phyloP scores from a whole-genome alignment of 2,797 vertebrate genomes.

The Chanos chanos region DNA sequence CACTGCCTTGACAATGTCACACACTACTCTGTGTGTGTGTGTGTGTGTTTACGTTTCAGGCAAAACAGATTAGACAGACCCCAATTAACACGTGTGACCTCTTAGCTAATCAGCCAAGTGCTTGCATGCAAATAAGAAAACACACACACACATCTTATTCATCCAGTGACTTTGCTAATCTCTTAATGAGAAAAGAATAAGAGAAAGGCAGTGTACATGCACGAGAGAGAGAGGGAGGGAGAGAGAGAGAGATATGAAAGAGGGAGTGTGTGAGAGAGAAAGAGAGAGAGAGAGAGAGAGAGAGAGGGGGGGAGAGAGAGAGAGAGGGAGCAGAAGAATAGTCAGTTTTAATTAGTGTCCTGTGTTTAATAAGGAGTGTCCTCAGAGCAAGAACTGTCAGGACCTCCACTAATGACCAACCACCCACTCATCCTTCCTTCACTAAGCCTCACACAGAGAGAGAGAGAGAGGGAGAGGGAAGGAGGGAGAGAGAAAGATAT shows the following conservation, averaged over 20 bases:
- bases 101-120: not conserved
- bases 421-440: too few species aligned
- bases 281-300: slow-evolving; percentile 4
- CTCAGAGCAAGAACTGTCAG: too few species aligned
- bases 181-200: slow-evolving; percentile 1
- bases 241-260: not conserved
- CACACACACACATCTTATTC: not conserved
- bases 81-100: not conserved
- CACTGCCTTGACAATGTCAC: slow-evolving; percentile 1
- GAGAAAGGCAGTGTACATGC: too few species aligned
- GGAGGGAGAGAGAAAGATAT: not conserved
- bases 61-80: slow-evolving; percentile 5
- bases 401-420: too few species aligned
- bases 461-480: too few species aligned
- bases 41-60: slow-evolving; percentile 18
- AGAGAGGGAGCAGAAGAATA: not conserved
- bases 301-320: not conserved
- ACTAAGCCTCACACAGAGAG: too few species aligned
- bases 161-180: not conserved
- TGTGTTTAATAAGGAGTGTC: too few species aligned
- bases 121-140: not conserved
- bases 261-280: not conserved
- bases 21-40: slow-evolving; percentile 37
- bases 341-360: too few species aligned
- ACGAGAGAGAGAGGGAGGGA: too few species aligned